phyloP scores from a whole-genome alignment of 2,888 invertebrate genomes.

The Fissipunctia ypsillon region DNA sequence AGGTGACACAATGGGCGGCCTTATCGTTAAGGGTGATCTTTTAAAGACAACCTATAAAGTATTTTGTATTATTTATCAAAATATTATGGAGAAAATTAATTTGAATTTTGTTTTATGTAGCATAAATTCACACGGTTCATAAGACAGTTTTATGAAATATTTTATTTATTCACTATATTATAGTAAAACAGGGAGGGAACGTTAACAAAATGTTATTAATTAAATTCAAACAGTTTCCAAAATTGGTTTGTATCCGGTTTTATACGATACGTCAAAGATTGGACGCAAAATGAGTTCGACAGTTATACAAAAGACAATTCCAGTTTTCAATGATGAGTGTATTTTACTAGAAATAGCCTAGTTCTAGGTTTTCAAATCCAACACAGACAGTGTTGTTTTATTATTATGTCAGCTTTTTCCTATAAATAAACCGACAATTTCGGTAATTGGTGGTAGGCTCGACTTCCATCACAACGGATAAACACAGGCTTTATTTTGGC shows the following conservation, averaged over 20 bases:
- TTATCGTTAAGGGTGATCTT: no score
- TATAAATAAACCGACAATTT: slow-evolving; percentile 17
- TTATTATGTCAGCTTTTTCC: slow-evolving; percentile 20
- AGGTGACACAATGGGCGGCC: no score
- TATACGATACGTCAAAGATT: neutral
- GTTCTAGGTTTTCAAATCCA: slow-evolving; percentile 3
- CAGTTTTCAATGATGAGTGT: neutral
- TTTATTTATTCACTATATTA: neutral
- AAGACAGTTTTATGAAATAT: neutral
- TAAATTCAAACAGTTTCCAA: neutral
- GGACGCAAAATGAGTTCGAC: neutral
- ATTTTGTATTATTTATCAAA: neutral
- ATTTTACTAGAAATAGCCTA: neutral
- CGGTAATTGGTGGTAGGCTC: slow-evolving; percentile 33
- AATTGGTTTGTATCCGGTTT: neutral
- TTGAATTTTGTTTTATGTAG: neutral
- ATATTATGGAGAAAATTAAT: neutral
- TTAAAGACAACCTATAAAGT: no score
- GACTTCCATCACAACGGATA: slow-evolving; percentile 39
- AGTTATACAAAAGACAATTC: neutral
- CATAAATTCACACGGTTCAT: neutral
- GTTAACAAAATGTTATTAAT: no score
- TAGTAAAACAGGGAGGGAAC: neutral
- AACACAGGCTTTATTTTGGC: slow-evolving; percentile 13
- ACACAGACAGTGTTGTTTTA: neutral